A percentile compares a stretch with the other conserved stretches of the same genome.
Conservation (phyloP, 2,797 vertebrate species). For the Sebastes paucispinis region DNA sequence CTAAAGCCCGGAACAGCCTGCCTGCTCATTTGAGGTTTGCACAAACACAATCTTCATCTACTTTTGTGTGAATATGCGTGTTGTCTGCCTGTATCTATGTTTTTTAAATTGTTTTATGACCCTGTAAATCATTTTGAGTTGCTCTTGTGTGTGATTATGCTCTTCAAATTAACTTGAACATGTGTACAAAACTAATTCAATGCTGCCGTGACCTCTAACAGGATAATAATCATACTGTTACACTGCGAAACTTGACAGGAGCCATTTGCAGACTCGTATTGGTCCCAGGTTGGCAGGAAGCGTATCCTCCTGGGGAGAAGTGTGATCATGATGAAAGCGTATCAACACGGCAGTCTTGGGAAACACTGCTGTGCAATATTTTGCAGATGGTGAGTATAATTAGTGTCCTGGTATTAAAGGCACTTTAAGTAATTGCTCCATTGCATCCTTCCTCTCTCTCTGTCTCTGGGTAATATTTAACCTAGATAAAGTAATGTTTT, state of each 20-base stretch:
- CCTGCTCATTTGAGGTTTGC: slow-evolving; percentile 13
- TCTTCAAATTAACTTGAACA: slow-evolving; percentile 17
- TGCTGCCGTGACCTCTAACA: slow-evolving; percentile 27
- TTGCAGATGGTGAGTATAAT: slow-evolving; percentile 76
- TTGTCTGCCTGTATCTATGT: neutral
- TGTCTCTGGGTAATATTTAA: slow-evolving; percentile 59
- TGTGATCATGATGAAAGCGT: slow-evolving; percentile 64
- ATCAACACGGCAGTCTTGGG: slow-evolving; percentile 57
- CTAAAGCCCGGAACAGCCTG: slow-evolving; percentile 43
- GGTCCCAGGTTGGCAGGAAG: slow-evolving; percentile 38
- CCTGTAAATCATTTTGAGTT: neutral
- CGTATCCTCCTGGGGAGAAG: slow-evolving; percentile 45
- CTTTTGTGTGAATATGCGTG: neutral
- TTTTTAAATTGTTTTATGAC: neutral
- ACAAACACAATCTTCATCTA: slow-evolving; percentile 22
- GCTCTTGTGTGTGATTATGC: neutral
- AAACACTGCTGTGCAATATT: slow-evolving; percentile 54
- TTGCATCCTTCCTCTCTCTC: slow-evolving; percentile 24
- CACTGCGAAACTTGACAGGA: slow-evolving; percentile 23
- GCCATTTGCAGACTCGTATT: slow-evolving; percentile 27
- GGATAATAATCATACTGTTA: slow-evolving; percentile 28
- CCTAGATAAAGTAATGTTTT: slow-evolving; percentile 41
- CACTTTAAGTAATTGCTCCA: slow-evolving; percentile 54
- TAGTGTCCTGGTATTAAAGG: slow-evolving; percentile 67
- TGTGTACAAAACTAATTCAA: neutral